These are phyloP conservation scores for Oscheius sp. DNA, from an alignment of 2,888 invertebrate species.

Conservation along the genomic window DNA sequence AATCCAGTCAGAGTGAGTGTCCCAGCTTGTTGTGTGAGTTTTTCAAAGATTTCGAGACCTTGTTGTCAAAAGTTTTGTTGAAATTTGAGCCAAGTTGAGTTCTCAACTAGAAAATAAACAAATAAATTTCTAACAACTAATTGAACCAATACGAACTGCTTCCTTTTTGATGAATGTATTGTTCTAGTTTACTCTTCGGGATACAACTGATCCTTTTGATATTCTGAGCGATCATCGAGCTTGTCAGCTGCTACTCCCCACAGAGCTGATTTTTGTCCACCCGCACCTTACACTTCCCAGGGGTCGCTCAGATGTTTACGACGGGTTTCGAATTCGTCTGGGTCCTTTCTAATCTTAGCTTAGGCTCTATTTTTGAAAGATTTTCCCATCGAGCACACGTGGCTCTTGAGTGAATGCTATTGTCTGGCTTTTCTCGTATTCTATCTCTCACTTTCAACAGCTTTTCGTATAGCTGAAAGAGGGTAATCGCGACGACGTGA, in stretches of 20 bases:
- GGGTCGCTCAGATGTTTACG: slow-evolving; percentile 4
- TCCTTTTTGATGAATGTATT: too few species aligned
- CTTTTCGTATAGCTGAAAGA: slow-evolving; percentile 21
- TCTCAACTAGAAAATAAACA: too few species aligned
- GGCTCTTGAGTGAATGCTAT: neutral
- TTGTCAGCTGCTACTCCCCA: slow-evolving; percentile 21
- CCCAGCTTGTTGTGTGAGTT: too few species aligned
- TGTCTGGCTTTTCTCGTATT: neutral
- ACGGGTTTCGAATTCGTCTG: too few species aligned
- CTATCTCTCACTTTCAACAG: neutral
- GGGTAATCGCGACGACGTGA: slow-evolving; percentile 13
- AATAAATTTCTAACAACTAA: too few species aligned
- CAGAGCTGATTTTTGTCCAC: slow-evolving; percentile 25
- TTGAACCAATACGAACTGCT: too few species aligned
- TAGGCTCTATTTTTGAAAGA: slow-evolving; percentile 1
- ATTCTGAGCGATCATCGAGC: neutral
- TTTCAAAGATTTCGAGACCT: too few species aligned
- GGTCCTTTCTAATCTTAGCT: slow-evolving; percentile 2
- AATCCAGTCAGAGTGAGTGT: too few species aligned
- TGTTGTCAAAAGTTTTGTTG: too few species aligned
- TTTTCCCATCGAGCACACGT: slow-evolving; percentile 10
- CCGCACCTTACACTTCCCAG: slow-evolving; percentile 21
- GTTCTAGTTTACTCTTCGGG: neutral
- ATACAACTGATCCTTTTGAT: slow-evolving; percentile 4
- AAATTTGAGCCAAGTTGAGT: too few species aligned